Evolutionary conservation across 2,113 vertebrate genomes (phyloP).

Genomic region (Rhombomys opimus): DNA sequence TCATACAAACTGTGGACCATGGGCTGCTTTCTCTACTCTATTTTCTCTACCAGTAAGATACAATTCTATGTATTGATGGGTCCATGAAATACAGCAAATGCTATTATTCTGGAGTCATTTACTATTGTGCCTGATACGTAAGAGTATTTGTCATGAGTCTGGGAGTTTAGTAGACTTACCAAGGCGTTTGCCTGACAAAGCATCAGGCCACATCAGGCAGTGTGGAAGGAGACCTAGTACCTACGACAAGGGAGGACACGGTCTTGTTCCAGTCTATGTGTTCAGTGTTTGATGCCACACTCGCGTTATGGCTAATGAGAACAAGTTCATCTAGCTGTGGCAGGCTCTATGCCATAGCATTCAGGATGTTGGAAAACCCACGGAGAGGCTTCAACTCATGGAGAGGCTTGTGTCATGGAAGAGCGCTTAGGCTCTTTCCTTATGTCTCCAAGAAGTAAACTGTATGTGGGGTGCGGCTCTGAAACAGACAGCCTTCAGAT

Average conservation of each 20-base stretch:
- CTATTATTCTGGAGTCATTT: constrained; percentile 26
- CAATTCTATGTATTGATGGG: constrained; percentile 1
- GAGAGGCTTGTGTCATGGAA: neutral
- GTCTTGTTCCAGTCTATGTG: neutral
- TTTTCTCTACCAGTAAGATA: constrained; percentile 27
- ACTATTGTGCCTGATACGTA: neutral
- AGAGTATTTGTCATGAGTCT: neutral
- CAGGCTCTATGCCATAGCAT: neutral
- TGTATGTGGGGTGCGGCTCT: neutral
- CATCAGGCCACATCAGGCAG: neutral
- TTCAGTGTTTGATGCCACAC: neutral
- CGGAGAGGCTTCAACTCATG: neutral
- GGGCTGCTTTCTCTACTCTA: neutral
- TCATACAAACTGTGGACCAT: neutral
- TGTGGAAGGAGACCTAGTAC: neutral
- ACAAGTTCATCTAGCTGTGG: neutral
- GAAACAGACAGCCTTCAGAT: neutral
- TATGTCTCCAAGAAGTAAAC: neutral
- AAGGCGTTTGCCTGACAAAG: neutral
- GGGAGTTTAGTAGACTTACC: constrained; percentile 15
- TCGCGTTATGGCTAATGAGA: neutral
- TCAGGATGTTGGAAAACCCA: neutral
- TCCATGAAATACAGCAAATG: constrained; percentile 25
- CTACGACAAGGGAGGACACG: neutral
- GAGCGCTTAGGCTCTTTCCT: neutral